phyloP scores from a whole-genome alignment of 2,888 invertebrate species.

The Eledona agricola region DNA sequence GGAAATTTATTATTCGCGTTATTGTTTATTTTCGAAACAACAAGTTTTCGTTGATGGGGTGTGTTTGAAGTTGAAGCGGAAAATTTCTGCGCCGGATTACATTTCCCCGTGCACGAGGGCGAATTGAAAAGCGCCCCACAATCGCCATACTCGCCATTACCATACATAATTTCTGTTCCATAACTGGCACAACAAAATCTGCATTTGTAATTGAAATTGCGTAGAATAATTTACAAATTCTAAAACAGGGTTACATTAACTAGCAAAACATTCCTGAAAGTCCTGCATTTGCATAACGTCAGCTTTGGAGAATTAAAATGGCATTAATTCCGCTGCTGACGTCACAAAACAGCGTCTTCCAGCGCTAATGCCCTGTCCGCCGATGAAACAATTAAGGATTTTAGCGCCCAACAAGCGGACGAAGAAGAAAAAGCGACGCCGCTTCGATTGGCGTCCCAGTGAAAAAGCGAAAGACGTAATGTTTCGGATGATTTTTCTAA shows the following conservation, averaged over 20 bases:
- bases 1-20: too few relatives aligned
- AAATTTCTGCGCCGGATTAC: too few relatives aligned
- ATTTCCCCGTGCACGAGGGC: too few relatives aligned
- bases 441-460: constrained; percentile 6
- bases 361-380: constrained; percentile 18
- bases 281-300: constrained; percentile 43
- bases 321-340: constrained; percentile 47
- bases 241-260: constrained; percentile 42
- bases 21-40: too few relatives aligned
- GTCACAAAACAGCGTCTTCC: constrained; percentile 38
- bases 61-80: too few relatives aligned
- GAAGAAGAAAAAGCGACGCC: constrained; percentile 4
- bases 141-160: constrained; percentile 18
- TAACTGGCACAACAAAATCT: constrained; percentile 37
- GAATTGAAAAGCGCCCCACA: constrained; percentile 14
- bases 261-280: constrained; percentile 43
- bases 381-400: constrained; percentile 32
- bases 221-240: constrained; percentile 44
- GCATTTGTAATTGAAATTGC: constrained; percentile 46
- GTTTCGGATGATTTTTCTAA: constrained; percentile 20
- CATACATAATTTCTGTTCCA: constrained; percentile 28
- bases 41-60: too few relatives aligned
- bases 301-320: constrained; percentile 45
- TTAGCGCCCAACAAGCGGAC: constrained; percentile 5
- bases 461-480: constrained; percentile 15